These are phyloP conservation scores for Halcyon chelicuti DNA, from an alignment of 2,797 vertebrate species.

Conservation along the genomic window DNA sequence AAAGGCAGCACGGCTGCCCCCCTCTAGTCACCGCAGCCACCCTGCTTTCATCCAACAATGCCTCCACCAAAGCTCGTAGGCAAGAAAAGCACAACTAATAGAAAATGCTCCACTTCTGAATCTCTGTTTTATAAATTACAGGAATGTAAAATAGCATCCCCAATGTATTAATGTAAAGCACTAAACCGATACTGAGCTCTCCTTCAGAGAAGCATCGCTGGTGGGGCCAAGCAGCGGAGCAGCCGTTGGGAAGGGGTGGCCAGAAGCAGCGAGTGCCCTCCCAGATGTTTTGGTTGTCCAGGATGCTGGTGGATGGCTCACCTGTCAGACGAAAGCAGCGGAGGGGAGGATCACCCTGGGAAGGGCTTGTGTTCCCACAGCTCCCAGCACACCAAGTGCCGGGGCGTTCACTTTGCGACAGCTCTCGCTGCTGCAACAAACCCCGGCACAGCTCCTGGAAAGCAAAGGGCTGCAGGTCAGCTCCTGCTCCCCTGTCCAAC, in stretches of 20 bases:
- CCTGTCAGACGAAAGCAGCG: not conserved
- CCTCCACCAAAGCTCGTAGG: not conserved
- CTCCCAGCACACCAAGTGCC: accelerated
- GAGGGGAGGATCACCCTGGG: not conserved
- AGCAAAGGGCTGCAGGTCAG: not conserved
- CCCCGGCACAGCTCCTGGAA: not conserved
- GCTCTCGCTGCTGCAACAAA: not conserved
- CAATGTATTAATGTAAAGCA: not conserved
- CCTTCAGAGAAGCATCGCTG: not conserved
- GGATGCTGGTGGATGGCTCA: not conserved
- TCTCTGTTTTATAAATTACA: accelerated
- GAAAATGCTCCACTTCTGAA: not conserved
- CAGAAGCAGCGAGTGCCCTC: accelerated
- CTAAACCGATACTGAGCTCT: not conserved
- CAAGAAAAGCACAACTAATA: not conserved
- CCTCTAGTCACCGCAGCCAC: not conserved
- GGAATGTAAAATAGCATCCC: not conserved
- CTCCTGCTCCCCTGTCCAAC: not conserved
- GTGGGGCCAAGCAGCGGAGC: not conserved
- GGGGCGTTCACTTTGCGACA: not conserved
- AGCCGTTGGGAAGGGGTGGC: accelerated
- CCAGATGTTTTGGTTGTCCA: accelerated
- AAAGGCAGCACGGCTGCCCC: not conserved
- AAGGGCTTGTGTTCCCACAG: not conserved
- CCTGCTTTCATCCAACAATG: not conserved